A percentile compares a stretch with the other conserved stretches of the same genome.
These are phyloP conservation scores for Pelagia noctiluca DNA, from an alignment of 30 jellyfish, hydroid and myxozoan species.

Conservation along the genomic window DNA sequence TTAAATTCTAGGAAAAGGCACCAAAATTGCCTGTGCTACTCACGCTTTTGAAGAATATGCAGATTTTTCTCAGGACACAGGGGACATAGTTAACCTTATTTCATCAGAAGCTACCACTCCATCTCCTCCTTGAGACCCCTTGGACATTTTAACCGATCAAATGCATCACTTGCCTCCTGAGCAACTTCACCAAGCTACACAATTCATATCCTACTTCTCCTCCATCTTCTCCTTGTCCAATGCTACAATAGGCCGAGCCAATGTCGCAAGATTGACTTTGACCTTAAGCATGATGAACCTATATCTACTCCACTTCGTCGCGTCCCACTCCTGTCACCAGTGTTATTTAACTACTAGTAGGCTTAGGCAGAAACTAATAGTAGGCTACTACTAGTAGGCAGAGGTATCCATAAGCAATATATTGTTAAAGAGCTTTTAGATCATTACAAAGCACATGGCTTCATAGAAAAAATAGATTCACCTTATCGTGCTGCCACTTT, in stretches of 20 bases:
- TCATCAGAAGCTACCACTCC: not conserved
- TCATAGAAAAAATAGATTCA: conserved; percentile 26
- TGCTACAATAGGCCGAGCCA: conserved; percentile 38
- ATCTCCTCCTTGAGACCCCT: conserved; percentile 10
- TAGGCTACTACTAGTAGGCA: too few relatives aligned
- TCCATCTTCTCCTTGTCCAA: conserved; percentile 38
- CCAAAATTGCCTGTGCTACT: conserved; percentile 26
- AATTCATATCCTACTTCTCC: conserved; percentile 13
- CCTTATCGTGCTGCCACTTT: conserved; percentile 56
- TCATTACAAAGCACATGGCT: conserved; percentile 45
- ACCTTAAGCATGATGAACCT: conserved; percentile 22
- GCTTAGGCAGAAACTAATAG: too few relatives aligned
- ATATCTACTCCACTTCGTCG: conserved; percentile 27
- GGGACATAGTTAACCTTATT: conserved; percentile 15
- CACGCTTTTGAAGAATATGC: conserved; percentile 15
- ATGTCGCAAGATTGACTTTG: conserved; percentile 45
- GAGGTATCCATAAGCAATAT: conserved; percentile 16
- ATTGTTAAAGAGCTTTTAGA: conserved; percentile 33
- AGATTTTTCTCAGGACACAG: conserved; percentile 9
- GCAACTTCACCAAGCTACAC: conserved; percentile 48
- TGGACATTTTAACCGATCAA: conserved; percentile 8
- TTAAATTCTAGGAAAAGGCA: not conserved
- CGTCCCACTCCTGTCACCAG: conserved; percentile 47
- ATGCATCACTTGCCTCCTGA: conserved; percentile 43
- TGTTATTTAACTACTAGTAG: too few relatives aligned